phyloP scores from a whole-genome alignment of 2,113 vertebrate species.

The Heliornis fulica region DNA sequence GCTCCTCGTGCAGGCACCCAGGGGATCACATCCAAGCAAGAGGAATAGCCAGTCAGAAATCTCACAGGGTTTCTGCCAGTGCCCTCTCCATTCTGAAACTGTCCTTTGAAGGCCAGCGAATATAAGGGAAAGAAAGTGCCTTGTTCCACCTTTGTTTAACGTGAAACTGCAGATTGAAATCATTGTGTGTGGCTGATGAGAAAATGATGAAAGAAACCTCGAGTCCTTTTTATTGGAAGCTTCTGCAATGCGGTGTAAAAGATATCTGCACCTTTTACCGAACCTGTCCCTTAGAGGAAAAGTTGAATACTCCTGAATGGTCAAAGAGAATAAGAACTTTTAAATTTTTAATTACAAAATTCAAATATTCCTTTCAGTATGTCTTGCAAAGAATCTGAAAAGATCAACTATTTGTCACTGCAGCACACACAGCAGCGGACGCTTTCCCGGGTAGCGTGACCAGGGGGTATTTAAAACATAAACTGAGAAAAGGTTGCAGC shows the following conservation, averaged over 20 bases:
- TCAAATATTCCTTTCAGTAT: neutral
- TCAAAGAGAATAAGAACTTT: neutral
- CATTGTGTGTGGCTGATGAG: conserved; percentile 33
- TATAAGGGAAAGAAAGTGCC: neutral
- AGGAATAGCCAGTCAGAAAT: neutral
- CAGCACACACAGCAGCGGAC: neutral
- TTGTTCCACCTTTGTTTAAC: conserved; percentile 4
- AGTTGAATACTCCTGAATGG: neutral
- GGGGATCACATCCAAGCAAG: neutral
- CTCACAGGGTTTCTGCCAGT: neutral
- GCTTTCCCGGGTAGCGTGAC: neutral
- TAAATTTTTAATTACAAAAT: conserved; percentile 13
- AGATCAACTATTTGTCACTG: neutral
- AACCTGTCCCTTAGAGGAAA: neutral
- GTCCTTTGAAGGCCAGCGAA: neutral
- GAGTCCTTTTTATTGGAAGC: neutral
- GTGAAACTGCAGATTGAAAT: neutral
- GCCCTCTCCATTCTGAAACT: neutral
- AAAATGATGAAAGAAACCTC: conserved; percentile 32
- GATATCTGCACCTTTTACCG: neutral
- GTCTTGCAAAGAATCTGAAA: neutral
- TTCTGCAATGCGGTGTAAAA: neutral
- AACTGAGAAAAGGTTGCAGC: neutral
- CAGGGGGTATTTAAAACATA: neutral
- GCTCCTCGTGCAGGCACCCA: neutral